A percentile compares a stretch with the other conserved stretches of the same genome.
Conservation (phyloP, 1,140 invertebrate species). For the Sitophilus oryzae region DNA sequence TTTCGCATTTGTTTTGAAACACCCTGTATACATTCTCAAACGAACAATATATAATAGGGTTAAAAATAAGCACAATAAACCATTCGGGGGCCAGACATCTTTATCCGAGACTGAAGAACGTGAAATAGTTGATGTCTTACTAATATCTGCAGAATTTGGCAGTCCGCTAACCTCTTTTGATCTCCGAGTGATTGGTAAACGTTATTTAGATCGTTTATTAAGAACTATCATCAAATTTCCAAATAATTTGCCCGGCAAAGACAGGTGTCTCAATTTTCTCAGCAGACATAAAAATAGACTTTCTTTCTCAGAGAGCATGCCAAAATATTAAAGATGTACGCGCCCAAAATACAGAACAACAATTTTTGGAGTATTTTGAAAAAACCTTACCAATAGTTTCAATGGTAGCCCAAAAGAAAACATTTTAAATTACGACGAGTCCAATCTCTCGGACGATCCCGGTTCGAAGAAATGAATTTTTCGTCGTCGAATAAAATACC, state of each 20-base stretch:
- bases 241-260: slow-evolving; percentile 33
- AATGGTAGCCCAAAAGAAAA: background rate
- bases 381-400: slow-evolving; percentile 24
- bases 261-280: slow-evolving; percentile 31
- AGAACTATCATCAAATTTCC: slow-evolving; percentile 22
- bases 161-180: slow-evolving; percentile 2
- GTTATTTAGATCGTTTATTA: slow-evolving; percentile 8
- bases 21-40: too few species aligned
- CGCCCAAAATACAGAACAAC: slow-evolving; percentile 13
- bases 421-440: background rate
- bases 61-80: too few species aligned
- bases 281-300: slow-evolving; percentile 33
- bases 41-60: slow-evolving; percentile 4
- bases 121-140: slow-evolving; percentile 3
- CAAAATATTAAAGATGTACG: slow-evolving; percentile 37
- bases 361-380: slow-evolving; percentile 19
- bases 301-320: slow-evolving; percentile 30
- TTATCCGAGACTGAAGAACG: slow-evolving; percentile 5
- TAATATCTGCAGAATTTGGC: slow-evolving; percentile 3
- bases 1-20: too few species aligned
- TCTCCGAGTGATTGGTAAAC: slow-evolving; percentile 1
- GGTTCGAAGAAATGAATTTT: background rate
- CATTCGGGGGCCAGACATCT: background rate
- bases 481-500: background rate
- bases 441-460: too few species aligned